phyloP scores from a whole-genome alignment of 2,888 invertebrate species.

The Neoascia interrupta region DNA sequence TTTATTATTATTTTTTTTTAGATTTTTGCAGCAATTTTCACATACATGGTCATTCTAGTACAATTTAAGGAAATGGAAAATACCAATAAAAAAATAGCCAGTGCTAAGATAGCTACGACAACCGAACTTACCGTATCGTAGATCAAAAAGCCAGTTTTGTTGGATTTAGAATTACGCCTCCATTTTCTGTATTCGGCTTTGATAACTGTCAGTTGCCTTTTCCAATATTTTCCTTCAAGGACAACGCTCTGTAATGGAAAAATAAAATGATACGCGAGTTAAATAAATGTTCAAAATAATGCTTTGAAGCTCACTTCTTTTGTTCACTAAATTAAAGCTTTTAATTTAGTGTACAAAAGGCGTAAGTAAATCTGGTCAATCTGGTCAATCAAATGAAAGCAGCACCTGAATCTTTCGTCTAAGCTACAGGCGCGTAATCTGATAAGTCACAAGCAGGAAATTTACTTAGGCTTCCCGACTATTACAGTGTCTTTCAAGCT shows the following conservation, averaged over 20 bases:
- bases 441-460: too few relatives aligned
- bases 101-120: not conserved
- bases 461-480: too few relatives aligned
- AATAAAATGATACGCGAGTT: slow-evolving; percentile 1
- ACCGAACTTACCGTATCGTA: slow-evolving; percentile 85
- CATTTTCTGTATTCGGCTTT: slow-evolving; percentile 99
- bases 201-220: slow-evolving; percentile 96
- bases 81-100: slow-evolving; percentile 70
- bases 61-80: slow-evolving; percentile 77
- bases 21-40: slow-evolving; percentile 76
- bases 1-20: slow-evolving; percentile 38
- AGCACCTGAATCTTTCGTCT: too few relatives aligned
- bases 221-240: slow-evolving; percentile 99
- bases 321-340: too few relatives aligned
- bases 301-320: too few relatives aligned
- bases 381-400: too few relatives aligned
- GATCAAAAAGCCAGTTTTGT: slow-evolving; percentile 86
- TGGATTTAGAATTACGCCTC: slow-evolving; percentile 86
- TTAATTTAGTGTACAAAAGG: too few relatives aligned
- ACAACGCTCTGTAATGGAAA: slow-evolving; percentile 90
- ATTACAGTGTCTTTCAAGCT: too few relatives aligned
- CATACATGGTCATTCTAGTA: slow-evolving; percentile 77
- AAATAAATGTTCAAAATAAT: not conserved
- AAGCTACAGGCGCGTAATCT: too few relatives aligned
- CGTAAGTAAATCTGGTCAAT: too few relatives aligned